Conservation (phyloP, 2,113 vertebrate species). For the Microcebus tavaratra region DNA sequence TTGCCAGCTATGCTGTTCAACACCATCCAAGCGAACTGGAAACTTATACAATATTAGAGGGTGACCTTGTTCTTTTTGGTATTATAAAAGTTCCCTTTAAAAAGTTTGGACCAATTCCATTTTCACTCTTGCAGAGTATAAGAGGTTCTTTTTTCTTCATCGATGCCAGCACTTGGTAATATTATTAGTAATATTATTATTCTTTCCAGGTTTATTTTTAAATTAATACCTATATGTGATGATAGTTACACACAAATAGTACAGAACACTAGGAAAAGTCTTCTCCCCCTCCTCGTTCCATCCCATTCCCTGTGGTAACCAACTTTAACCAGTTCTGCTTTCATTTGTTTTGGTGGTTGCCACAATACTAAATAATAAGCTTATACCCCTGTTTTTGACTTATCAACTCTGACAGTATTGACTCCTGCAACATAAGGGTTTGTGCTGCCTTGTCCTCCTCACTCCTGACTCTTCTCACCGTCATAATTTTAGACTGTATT, state of each 20-base stretch:
- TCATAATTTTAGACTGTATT: not conserved
- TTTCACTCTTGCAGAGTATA: not conserved
- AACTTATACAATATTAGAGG: not conserved
- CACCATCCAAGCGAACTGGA: not conserved
- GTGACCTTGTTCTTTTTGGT: not conserved
- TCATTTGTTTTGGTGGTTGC: not conserved
- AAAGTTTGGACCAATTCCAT: not conserved
- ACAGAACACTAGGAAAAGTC: not conserved
- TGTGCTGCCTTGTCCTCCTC: not conserved
- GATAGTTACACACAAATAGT: not conserved
- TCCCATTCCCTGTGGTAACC: not conserved
- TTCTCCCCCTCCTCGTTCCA: not conserved
- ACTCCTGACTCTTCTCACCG: not conserved
- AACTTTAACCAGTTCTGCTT: not conserved
- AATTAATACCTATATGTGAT: not conserved
- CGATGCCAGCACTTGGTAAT: not conserved
- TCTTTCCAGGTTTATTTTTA: constrained; percentile 24
- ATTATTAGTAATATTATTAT: not conserved
- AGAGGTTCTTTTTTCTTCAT: not conserved
- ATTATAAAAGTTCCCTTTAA: not conserved
- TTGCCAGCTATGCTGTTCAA: not conserved
- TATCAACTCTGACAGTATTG: not conserved
- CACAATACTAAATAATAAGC: not conserved
- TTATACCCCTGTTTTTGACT: not conserved
- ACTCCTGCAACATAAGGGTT: not conserved